Percentiles rank a stretch among this genome's conserved stretches.
Conservation (phyloP, 2,888 invertebrate genomes). For the Barypeithes pellucidus region DNA sequence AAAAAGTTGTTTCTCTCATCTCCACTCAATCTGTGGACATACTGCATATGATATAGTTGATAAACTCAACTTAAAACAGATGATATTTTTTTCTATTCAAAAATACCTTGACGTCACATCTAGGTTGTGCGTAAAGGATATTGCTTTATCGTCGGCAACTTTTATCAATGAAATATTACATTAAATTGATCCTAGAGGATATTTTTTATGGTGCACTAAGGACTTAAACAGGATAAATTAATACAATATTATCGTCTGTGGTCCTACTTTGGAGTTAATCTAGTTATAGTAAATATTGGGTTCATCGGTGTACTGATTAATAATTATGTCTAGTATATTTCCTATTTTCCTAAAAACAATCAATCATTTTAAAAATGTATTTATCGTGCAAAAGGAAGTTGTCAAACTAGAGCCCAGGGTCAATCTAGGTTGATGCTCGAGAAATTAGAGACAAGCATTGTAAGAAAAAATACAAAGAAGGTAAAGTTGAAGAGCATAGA, state of each 20-base stretch:
- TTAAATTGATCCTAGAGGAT: neutral
- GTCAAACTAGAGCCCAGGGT: no score
- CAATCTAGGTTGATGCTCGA: no score
- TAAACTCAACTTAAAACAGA: no score
- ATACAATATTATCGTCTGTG: neutral
- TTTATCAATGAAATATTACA: neutral
- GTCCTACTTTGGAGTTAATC: neutral
- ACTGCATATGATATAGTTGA: no score
- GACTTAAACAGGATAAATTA: slow-evolving; percentile 1
- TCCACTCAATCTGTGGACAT: no score
- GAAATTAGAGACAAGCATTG: no score
- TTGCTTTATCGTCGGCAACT: neutral
- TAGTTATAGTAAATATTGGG: neutral
- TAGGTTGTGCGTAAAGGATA: neutral
- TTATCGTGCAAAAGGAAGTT: no score
- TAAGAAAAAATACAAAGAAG: no score
- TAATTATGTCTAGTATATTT: slow-evolving; percentile 15
- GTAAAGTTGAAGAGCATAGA: no score
- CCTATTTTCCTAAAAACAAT: slow-evolving; percentile 1
- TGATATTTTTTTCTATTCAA: neutral
- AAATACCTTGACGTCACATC: neutral
- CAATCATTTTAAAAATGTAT: no score
- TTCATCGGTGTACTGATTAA: neutral
- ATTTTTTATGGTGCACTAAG: neutral
- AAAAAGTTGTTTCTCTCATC: no score